Evolutionary conservation across 2,888 invertebrate species (phyloP).

Genomic region (Cristatella mucedo): DNA sequence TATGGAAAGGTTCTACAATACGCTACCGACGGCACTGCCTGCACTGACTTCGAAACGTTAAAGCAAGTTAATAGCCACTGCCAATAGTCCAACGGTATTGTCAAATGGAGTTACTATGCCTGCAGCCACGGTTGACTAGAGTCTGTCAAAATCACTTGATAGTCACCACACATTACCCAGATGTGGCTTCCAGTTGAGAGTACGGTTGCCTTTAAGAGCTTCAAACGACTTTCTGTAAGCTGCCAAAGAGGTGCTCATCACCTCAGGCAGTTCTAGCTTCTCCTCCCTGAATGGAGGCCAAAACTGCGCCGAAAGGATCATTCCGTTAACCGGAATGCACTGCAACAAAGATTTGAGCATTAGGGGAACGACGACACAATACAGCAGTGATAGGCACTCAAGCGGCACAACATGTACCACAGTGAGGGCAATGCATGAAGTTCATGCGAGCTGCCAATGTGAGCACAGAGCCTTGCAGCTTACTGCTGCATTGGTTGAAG

Average conservation of each 20-base stretch:
- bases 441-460: too few relatives aligned
- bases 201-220: conserved; percentile 65
- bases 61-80: not conserved
- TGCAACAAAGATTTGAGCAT: too few relatives aligned
- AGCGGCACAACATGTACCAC: too few relatives aligned
- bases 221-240: conserved; percentile 78
- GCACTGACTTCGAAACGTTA: too few relatives aligned
- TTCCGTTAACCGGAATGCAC: conserved; percentile 59
- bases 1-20: too few relatives aligned
- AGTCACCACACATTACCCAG: too few relatives aligned
- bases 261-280: conserved; percentile 64
- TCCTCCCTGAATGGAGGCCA: conserved; percentile 96
- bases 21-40: too few relatives aligned
- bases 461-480: too few relatives aligned
- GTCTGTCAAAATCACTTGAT: not conserved
- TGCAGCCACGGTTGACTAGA: not conserved
- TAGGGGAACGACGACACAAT: too few relatives aligned
- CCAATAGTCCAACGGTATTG: not conserved
- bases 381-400: too few relatives aligned
- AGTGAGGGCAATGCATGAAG: too few relatives aligned
- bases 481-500: conserved; percentile 1
- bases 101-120: not conserved
- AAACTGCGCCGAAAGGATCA: conserved; percentile 93
- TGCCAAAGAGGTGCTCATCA: conserved; percentile 62
- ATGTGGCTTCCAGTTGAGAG: conserved; percentile 81